phyloP scores from a whole-genome alignment of 2,113 vertebrate species.

The Cyanoramphus novaezelandiae region DNA sequence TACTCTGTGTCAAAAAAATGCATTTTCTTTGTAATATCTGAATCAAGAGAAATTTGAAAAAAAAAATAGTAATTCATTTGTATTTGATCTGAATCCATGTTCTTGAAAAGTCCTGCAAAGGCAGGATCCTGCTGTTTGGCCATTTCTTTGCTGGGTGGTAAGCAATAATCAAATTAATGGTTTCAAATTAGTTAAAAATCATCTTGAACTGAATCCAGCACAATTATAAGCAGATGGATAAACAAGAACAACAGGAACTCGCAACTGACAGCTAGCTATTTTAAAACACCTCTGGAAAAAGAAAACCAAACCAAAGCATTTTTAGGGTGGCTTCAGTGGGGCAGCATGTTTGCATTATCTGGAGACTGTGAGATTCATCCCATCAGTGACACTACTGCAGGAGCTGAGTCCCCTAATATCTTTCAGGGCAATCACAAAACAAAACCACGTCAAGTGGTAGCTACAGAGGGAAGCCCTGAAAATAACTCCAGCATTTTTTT shows the following conservation, averaged over 20 bases:
- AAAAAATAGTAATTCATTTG: neutral
- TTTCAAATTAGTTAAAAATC: constrained; percentile 35
- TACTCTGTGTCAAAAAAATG: neutral
- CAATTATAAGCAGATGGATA: constrained; percentile 16
- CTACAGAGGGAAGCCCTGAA: neutral
- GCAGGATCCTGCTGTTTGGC: neutral
- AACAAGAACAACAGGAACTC: neutral
- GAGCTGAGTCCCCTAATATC: neutral
- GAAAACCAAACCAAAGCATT: neutral
- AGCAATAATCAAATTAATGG: constrained; percentile 5
- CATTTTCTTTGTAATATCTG: neutral
- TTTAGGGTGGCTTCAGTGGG: neutral
- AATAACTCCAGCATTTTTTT: neutral
- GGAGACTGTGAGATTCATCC: neutral
- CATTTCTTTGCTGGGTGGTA: neutral
- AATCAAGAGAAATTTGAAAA: neutral
- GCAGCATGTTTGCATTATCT: neutral
- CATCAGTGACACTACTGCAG: neutral
- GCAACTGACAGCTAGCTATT: neutral
- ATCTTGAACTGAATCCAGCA: neutral
- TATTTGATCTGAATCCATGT: neutral
- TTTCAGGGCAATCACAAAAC: neutral
- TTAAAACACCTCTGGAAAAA: constrained; percentile 14
- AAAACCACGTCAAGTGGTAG: neutral
- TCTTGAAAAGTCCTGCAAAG: constrained; percentile 4